Evolutionary conservation across 2,888 invertebrate species (phyloP), one percentile per base, ranked within the genome.

Genomic region (Papilio elwesi): DNA sequence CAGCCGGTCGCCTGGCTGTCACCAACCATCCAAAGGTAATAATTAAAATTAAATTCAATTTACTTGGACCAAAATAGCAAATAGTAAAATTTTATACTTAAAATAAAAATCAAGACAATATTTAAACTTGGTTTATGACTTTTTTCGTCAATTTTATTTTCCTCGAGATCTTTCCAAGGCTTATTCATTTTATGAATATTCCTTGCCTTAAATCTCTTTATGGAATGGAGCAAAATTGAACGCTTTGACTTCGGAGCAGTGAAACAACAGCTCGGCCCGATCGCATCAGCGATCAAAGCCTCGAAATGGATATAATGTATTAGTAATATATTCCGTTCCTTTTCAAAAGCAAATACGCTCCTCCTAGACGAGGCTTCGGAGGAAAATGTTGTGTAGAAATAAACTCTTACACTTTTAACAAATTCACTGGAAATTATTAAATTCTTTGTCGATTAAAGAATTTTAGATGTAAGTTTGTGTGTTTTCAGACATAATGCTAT

Each of bases 231-330:
- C 16, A 9, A 53, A 53, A 53, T 53, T 8, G 9, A 53, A 6
- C 16, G 53, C 53, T 53, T 53, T 53, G 15, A 53, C 9, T 53
- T 15, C 16, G 53, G 16, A 11, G 55, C 11, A 55, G 55, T 16
- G 12, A 55, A 55, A 55, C 55, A 55, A 55, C 55, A 55, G 55
- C 55, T 55, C 55, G 55, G 4, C 26, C 5, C 26, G 16, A 55
- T 55, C 55, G 55, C 55, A 26, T 55, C 55, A 55, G 26, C 55
- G 55, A 55, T 55, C 55, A 55, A 55, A 55, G 16, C 55, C 26
- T 26, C 11, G 16, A 6, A 12, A 55, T 55, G 26, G 10, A 55
- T 55, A 9, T 55, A 26, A 55, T 55, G 55, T 55, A 26, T 55
- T 26, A 4, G 26, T 26, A 55, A 55, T 26, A 55, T 55, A 55